These are phyloP conservation scores for Macrostomum cliftonense DNA, from an alignment of 2,888 invertebrate species.

Conservation along the genomic window DNA sequence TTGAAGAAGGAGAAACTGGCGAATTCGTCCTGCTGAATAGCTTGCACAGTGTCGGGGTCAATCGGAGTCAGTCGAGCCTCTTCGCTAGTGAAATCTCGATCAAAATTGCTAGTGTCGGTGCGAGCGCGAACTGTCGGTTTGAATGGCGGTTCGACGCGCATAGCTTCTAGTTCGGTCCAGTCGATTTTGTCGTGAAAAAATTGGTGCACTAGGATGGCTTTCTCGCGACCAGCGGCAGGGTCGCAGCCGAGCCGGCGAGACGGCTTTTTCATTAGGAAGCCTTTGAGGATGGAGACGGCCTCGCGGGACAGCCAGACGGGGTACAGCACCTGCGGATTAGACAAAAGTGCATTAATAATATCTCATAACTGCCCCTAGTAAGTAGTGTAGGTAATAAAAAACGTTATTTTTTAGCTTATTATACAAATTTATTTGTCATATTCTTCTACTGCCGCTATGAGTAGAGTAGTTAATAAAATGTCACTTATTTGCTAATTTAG, in stretches of 20 bases:
- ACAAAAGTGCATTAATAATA: too few species aligned
- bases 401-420: too few species aligned
- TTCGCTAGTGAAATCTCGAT: conserved; percentile 86
- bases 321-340: conserved; percentile 55
- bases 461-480: too few species aligned
- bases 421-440: too few species aligned
- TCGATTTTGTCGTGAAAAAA: conserved; percentile 57
- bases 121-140: conserved; percentile 86
- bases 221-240: conserved; percentile 51
- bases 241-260: conserved; percentile 76
- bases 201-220: conserved; percentile 61
- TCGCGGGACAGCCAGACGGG: conserved; percentile 86
- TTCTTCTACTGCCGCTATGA: too few species aligned
- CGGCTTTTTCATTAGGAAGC: conserved; percentile 87
- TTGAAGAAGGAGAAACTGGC: conserved; percentile 90
- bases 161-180: conserved; percentile 76
- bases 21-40: conserved; percentile 96
- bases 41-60: conserved; percentile 55
- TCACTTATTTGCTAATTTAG: too few species aligned
- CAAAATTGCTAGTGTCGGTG: conserved; percentile 93
- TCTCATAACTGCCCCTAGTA: too few species aligned
- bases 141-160: conserved; percentile 85
- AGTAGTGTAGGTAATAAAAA: too few species aligned
- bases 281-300: conserved; percentile 71
- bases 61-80: conserved; percentile 88